Evolutionary conservation across 2,113 vertebrate species (phyloP).

Genomic region (Ameiurus melas): DNA sequence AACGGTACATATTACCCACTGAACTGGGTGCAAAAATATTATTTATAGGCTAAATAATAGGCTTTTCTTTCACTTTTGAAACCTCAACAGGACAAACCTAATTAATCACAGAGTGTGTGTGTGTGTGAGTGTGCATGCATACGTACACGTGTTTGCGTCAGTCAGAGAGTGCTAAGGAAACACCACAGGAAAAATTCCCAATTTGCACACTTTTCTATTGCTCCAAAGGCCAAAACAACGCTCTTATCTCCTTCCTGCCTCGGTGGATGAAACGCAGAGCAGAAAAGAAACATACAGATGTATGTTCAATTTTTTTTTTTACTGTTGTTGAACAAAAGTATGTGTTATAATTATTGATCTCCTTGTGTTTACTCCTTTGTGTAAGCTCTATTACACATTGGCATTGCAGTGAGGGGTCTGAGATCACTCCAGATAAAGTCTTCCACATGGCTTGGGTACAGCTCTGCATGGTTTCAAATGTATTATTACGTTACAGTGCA

Average conservation of each 20-base stretch:
- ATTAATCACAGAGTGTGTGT: neutral
- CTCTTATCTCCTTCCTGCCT: constrained; percentile 45
- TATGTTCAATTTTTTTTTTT: neutral
- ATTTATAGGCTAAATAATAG: neutral
- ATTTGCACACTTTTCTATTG: constrained; percentile 29
- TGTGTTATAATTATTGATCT: neutral
- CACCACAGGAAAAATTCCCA: constrained; percentile 34
- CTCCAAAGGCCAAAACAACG: constrained; percentile 26
- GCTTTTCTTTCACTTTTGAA: neutral
- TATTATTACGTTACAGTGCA: neutral
- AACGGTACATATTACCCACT: neutral
- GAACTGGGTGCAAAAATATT: neutral
- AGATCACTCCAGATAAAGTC: neutral
- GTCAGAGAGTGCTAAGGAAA: constrained; percentile 38
- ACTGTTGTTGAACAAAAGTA: neutral
- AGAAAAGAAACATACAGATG: neutral
- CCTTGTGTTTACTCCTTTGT: neutral
- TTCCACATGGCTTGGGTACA: neutral
- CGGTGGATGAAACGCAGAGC: neutral
- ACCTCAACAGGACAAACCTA: constrained; percentile 5
- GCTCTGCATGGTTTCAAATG: neutral
- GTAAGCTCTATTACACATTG: neutral
- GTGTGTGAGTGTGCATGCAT: neutral
- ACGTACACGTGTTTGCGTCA: constrained; percentile 5
- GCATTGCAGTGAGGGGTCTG: neutral